Evolutionary conservation across 2,113 vertebrate genomes (phyloP).

Genomic region (Tenebrosternarchus preto): DNA sequence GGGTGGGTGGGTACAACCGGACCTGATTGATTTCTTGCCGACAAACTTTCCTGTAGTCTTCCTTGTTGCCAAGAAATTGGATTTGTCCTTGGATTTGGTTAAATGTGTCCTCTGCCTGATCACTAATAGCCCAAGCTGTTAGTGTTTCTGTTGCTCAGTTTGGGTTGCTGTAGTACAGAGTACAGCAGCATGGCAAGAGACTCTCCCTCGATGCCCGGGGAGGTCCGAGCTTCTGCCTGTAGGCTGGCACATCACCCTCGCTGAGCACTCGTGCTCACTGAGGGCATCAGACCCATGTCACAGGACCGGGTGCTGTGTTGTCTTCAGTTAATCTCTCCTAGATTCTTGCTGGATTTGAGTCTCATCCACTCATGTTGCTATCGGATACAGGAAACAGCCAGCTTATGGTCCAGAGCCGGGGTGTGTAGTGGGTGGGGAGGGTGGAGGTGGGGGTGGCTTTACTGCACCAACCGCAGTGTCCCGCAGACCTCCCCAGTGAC

Average conservation of each 20-base stretch:
- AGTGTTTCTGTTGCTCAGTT: conserved; percentile 21
- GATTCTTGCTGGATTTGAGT: conserved; percentile 38
- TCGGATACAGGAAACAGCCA: conserved; percentile 20
- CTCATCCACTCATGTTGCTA: conserved; percentile 17
- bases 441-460: not conserved
- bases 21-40: not conserved
- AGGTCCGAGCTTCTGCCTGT: not conserved
- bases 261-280: not conserved
- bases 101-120: conserved; percentile 2
- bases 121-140: conserved; percentile 7
- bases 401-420: conserved; percentile 19
- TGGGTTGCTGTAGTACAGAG: conserved; percentile 25
- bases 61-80: conserved; percentile 7
- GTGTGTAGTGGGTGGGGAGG: not conserved
- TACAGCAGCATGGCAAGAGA: conserved; percentile 33
- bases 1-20: not conserved
- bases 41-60: conserved; percentile 2
- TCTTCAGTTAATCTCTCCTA: conserved; percentile 22
- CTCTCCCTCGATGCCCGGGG: not conserved
- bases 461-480: not conserved
- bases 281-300: not conserved
- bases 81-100: not conserved
- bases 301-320: not conserved
- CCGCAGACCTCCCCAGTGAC: not conserved
- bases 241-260: not conserved